Evolutionary conservation across 2,797 vertebrate species (phyloP).

Genomic region (Siniperca scherzeri): DNA sequence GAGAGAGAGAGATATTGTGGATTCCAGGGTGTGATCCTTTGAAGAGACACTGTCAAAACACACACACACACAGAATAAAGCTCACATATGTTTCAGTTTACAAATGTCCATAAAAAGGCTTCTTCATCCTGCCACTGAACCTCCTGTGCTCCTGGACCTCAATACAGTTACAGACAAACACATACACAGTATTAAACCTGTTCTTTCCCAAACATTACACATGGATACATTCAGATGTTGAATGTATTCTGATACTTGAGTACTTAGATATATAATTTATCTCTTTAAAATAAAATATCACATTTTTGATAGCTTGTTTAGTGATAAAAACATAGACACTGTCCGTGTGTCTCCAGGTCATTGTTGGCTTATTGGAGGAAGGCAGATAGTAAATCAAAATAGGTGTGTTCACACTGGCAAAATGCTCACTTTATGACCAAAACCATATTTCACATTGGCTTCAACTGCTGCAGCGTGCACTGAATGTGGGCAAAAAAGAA

Average conservation of each 20-base stretch:
- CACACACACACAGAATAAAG: constrained; percentile 28
- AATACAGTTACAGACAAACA: constrained; percentile 34
- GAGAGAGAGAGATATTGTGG: background rate
- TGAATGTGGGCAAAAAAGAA: background rate
- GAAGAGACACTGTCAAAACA: constrained; percentile 43
- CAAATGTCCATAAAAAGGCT: constrained; percentile 67
- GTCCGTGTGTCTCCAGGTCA: background rate
- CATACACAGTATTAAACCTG: background rate
- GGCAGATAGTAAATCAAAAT: background rate
- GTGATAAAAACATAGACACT: background rate
- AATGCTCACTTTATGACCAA: background rate
- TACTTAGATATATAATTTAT: background rate
- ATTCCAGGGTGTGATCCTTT: constrained; percentile 53
- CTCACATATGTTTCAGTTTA: constrained; percentile 76
- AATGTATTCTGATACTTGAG: background rate
- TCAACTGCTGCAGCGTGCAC: background rate
- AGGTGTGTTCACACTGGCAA: background rate
- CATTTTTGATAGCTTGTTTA: background rate
- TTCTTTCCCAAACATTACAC: background rate
- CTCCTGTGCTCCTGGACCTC: constrained; percentile 42
- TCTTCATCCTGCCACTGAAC: constrained; percentile 60
- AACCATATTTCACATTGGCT: background rate
- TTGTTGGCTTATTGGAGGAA: background rate
- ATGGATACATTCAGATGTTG: background rate
- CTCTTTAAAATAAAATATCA: background rate